Evolutionary conservation across 2,113 vertebrate genomes (phyloP), one percentile per base, ranked within the genome.

Genomic region (Dicerorhinus sumatrensis): DNA sequence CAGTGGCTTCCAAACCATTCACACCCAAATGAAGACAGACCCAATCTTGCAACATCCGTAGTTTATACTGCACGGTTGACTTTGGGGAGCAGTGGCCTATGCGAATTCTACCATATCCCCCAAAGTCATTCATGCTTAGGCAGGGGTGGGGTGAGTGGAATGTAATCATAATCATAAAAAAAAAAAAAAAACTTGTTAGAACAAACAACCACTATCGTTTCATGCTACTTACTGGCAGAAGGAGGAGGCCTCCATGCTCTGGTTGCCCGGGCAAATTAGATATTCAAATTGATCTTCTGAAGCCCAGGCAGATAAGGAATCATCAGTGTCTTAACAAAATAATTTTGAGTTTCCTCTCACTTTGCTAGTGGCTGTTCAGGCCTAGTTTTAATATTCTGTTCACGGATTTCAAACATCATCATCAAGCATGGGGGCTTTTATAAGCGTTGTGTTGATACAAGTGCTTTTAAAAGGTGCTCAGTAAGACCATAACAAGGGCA

Each of bases 401-500:
- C 25, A 21, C 4, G 29, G 36, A 84, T 80, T 84, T 63, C 33
- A 82, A 95, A 39, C 21, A 65, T 92, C 95, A 65, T 92, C 95
- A 92, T 91, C 75, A 92, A 97, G 77, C 51, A 31, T 20, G 8
- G 20, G 31, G 51, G 33, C 25, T 85, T 95, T 65, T 70, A 80
- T 46, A 92, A 94, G 23, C 39, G 12, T 95, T 89, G 39, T 12
- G 16, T 96, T 89, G 91, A 76, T 21, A 73, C 63, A 88, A 89
- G n/a, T 48, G 36, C 36, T 65, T 10, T 72, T 75, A 21, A 63
- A 95, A 96, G 86, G 81, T 65, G 80, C 51, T 51, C 31, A 48
- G 29, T 33, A 80, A 94, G 23, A 98, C n/a, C 27, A 83, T 93
- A 95, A 42, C 42, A 86, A 98, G 63, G n/a, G 70, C 54, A 58